These are phyloP conservation scores for Dicycla oo DNA, from an alignment of 2,888 invertebrate genomes.

Conservation along the genomic window DNA sequence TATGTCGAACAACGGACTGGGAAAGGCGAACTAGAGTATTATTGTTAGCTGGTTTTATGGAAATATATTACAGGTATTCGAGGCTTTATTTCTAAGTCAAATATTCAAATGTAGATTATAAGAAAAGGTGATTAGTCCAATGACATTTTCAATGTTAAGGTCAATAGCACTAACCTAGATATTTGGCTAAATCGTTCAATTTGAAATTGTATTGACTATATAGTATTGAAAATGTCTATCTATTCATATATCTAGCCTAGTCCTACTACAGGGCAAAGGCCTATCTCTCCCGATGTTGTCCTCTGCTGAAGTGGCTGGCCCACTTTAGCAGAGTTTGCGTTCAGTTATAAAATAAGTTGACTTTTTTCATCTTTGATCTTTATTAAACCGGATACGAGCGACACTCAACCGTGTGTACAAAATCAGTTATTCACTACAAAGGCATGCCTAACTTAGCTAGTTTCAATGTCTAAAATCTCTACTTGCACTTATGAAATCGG, in stretches of 20 bases:
- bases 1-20: slow-evolving; percentile 25
- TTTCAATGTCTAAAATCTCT: neutral
- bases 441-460: neutral
- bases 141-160: slow-evolving; percentile 33
- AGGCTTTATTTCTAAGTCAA: neutral
- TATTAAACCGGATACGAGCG: neutral
- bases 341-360: neutral
- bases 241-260: neutral
- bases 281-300: neutral
- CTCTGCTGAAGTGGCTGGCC: neutral
- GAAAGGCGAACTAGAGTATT: slow-evolving; percentile 21
- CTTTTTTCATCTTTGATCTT: neutral
- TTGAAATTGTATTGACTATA: neutral
- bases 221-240: slow-evolving; percentile 5
- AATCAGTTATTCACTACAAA: neutral
- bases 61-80: neutral
- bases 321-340: too few species aligned
- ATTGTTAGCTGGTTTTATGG: neutral
- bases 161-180: slow-evolving; percentile 17
- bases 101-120: neutral
- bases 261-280: neutral
- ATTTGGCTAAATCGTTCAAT: slow-evolving; percentile 9
- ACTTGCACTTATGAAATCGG: slow-evolving; percentile 3
- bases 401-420: neutral
- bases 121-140: slow-evolving; percentile 24